A percentile compares a stretch with the other conserved stretches of the same genome.
Evolutionary conservation across 1,140 invertebrate genomes (phyloP).

Genomic region (Apis laboriosa): DNA sequence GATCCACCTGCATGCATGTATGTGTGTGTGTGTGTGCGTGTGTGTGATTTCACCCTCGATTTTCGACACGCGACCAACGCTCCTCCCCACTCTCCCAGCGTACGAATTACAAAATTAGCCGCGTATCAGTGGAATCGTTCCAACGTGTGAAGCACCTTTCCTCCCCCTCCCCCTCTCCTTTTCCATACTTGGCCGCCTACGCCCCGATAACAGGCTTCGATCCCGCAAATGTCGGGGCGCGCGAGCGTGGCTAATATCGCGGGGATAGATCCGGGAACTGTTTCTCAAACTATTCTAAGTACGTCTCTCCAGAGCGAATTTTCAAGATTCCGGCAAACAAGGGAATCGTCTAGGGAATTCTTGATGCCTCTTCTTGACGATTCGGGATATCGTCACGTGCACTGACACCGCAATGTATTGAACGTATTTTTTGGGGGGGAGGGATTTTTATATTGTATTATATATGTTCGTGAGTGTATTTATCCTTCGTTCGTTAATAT

Average conservation of each 20-base stretch:
- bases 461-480: too few species aligned
- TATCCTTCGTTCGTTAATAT: too few species aligned
- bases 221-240: neutral
- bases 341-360: neutral
- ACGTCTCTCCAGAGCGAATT: neutral
- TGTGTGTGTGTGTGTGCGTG: neutral
- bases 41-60: constrained; percentile 59
- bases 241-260: neutral
- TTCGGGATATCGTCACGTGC: neutral
- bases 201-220: constrained; percentile 41
- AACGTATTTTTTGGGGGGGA: too few species aligned
- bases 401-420: too few species aligned
- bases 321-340: neutral
- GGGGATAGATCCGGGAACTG: neutral
- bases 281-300: constrained; percentile 4
- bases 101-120: constrained; percentile 63
- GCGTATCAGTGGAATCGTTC: constrained; percentile 47
- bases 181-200: constrained; percentile 6
- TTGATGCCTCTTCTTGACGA: too few species aligned
- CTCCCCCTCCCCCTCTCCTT: neutral
- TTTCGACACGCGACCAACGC: constrained; percentile 59
- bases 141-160: constrained; percentile 13
- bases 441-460: too few species aligned
- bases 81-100: constrained; percentile 25
- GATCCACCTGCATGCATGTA: constrained; percentile 30